phyloP scores from a whole-genome alignment of 2,113 vertebrate species.

The Leptocoma aspasia region DNA sequence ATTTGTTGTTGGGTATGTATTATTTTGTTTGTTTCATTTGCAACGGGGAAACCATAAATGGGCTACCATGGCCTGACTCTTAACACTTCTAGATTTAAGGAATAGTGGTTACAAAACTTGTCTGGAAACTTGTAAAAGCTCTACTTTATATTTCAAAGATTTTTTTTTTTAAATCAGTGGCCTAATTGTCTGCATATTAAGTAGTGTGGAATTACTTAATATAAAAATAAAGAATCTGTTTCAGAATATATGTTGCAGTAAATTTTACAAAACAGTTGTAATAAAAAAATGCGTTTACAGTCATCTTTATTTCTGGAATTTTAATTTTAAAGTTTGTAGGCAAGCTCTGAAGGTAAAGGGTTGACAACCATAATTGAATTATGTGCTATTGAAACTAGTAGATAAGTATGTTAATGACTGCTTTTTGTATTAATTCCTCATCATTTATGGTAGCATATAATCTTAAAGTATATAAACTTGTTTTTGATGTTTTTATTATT shows the following conservation, averaged over 20 bases:
- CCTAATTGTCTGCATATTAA: background rate
- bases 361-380: background rate
- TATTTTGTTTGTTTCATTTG: background rate
- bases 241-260: background rate
- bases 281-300: background rate
- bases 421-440: background rate
- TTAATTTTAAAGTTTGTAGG: background rate
- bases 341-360: background rate
- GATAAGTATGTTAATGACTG: background rate
- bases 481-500: background rate
- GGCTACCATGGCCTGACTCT: background rate
- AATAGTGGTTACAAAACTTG: background rate
- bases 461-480: background rate
- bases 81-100: background rate
- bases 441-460: background rate
- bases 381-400: background rate
- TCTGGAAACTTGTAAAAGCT: background rate
- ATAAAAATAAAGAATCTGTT: background rate
- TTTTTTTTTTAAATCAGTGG: rapidly evolving
- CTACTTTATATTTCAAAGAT: background rate
- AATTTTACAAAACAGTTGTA: background rate
- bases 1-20: background rate
- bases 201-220: background rate
- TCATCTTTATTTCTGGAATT: background rate
- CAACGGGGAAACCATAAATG: background rate